Base-by-base conservation (phyloP, 1,140 invertebrate genomes). In the Caenorhabditis latens region DNA sequence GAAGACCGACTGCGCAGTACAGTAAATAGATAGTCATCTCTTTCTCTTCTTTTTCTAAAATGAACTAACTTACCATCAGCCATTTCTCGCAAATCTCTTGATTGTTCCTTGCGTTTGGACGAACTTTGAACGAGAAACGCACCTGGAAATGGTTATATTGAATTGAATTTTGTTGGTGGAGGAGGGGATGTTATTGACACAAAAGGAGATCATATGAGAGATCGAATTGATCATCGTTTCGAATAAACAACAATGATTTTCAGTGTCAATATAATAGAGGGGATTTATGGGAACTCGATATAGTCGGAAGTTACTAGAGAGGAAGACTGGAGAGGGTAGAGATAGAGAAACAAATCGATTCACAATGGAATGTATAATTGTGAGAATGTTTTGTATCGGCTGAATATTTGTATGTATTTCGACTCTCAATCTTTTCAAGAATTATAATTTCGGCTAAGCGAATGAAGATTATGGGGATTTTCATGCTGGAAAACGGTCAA, bases 151-250 rank as follows among this genome's bases (percentile, higher is more conserved):
- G n/a, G n/a, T n/a, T n/a, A n/a, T n/a, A n/a, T n/a, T n/a, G n/a
- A n/a, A n/a, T n/a, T n/a, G n/a, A n/a, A n/a, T n/a, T n/a, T n/a
- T n/a, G n/a, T n/a, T n/a, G n/a, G n/a, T n/a, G 11, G 16, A 53
- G 16, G 11, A 53, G 50, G 2, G 50, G 90, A 90, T 48, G 57
- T 86, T 48, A 88, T 90, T 42, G 89, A 88, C n/a, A 89, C 90
- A 57, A 90, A 84, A 50, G 87, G 90, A 5, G 91, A 71, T 90
- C 90, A 90, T 75, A 87, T 87, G 8, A 84, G 83, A 58, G 16
- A 58, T 16, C n/a, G n/a, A 5, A 87, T 55, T 11, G 7, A 50
- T 19, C 11, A 65, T 85, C 43, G 82, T 79, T 21, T 55, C 58
- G 40, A 58, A 82, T 79, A 86, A 90, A 87, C 40, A 71, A 19